Evolutionary conservation across 2,888 invertebrate genomes (phyloP).

Genomic region (Alentia gelatinosa): DNA sequence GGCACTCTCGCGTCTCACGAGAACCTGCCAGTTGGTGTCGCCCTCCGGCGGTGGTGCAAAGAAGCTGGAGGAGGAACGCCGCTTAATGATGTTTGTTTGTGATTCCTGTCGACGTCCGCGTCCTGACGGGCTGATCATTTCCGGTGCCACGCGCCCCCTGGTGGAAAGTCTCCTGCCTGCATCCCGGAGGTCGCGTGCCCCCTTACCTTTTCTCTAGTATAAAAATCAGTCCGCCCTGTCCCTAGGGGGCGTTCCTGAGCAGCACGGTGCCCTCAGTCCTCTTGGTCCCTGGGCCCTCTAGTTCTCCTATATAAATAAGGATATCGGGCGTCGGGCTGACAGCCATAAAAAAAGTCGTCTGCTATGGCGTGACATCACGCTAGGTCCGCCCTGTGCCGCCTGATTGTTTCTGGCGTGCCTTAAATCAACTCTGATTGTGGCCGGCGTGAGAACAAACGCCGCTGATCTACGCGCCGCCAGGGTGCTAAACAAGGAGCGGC

Average conservation of each 20-base stretch:
- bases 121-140: background rate
- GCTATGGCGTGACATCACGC: slow-evolving; percentile 12
- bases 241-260: no score
- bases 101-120: background rate
- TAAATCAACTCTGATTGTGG: slow-evolving; percentile 19
- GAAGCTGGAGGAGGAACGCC: background rate
- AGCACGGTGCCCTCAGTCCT: background rate
- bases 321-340: slow-evolving; percentile 39
- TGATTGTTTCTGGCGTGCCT: slow-evolving; percentile 34
- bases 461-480: background rate
- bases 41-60: background rate
- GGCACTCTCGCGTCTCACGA: background rate
- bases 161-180: no score
- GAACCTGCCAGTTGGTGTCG: background rate
- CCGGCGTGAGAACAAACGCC: slow-evolving; percentile 8
- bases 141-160: no score
- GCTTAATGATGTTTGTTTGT: background rate
- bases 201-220: background rate
- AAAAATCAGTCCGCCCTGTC: no score
- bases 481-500: background rate
- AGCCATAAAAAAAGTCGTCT: background rate
- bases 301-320: slow-evolving; percentile 34
- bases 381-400: background rate
- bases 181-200: background rate
- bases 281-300: background rate